These are phyloP conservation scores for Tanytarsus gracilentus DNA, from an alignment of 2,888 invertebrate species.

Conservation along the genomic window DNA sequence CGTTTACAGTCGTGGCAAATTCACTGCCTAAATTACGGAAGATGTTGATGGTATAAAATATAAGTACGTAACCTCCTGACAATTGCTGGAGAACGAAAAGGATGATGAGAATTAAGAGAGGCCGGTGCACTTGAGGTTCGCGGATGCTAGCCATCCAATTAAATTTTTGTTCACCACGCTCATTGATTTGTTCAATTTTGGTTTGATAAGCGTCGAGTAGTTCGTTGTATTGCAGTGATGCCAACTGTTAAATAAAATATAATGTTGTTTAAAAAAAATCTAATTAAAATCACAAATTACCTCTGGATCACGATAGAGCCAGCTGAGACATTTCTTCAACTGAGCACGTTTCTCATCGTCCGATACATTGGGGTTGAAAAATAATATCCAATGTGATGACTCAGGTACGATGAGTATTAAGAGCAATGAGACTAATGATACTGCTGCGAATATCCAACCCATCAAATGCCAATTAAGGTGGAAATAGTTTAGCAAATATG, in stretches of 20 bases:
- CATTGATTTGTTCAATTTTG: background rate
- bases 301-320: constrained; percentile 43
- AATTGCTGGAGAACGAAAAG: constrained; percentile 50
- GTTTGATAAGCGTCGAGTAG: constrained; percentile 15
- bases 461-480: constrained; percentile 46
- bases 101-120: constrained; percentile 43
- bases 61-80: constrained; percentile 49
- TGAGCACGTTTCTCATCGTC: constrained; percentile 34
- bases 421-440: constrained; percentile 39
- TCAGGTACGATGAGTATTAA: constrained; percentile 46
- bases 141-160: constrained; percentile 31
- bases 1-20: constrained; percentile 43
- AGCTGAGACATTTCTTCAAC: constrained; percentile 42
- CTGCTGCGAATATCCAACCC: constrained; percentile 42
- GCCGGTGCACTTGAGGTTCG: constrained; percentile 46
- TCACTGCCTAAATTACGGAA: constrained; percentile 45
- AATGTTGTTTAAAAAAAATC: background rate
- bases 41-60: constrained; percentile 50
- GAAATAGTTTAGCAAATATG: constrained; percentile 44
- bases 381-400: constrained; percentile 50
- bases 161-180: background rate
- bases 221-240: constrained; percentile 8
- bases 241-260: constrained; percentile 13
- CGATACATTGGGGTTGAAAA: constrained; percentile 36
- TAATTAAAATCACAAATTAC: constrained; percentile 35